Conservation (phyloP, 2,113 vertebrate species). For the Apus apus region DNA sequence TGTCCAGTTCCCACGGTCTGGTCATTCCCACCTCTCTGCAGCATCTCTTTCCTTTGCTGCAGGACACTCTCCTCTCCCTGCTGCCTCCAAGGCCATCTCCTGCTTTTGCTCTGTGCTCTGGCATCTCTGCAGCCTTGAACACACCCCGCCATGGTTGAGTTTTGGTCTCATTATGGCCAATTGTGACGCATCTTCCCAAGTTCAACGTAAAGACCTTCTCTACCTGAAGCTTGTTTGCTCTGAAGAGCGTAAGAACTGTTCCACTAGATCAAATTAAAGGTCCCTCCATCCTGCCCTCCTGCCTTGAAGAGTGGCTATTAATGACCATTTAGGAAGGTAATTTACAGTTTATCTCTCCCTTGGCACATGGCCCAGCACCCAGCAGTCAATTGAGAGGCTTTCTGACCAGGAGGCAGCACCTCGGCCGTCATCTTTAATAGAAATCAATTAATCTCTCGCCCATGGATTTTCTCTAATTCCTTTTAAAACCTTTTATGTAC, state of each 20-base stretch:
- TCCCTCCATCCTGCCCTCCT: background rate
- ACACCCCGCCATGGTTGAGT: accelerated
- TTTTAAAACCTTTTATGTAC: background rate
- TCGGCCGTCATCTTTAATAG: accelerated
- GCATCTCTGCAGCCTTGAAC: background rate
- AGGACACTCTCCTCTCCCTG: background rate
- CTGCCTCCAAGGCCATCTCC: background rate
- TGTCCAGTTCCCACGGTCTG: accelerated
- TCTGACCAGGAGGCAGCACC: background rate
- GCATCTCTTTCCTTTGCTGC: background rate
- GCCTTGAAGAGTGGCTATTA: background rate
- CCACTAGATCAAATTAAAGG: background rate
- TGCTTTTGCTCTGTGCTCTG: background rate
- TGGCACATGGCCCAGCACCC: background rate
- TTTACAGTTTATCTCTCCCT: background rate
- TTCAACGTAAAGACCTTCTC: background rate
- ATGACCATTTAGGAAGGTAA: background rate
- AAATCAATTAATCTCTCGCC: background rate
- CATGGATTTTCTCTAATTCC: background rate
- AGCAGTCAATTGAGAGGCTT: background rate
- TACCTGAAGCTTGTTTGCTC: background rate
- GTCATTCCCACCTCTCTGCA: background rate
- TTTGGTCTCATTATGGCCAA: accelerated
- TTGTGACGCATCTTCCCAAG: accelerated
- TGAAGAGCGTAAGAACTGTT: accelerated